phyloP scores from a whole-genome alignment of 2,888 invertebrate genomes.

The Hypselothyrea guttata region DNA sequence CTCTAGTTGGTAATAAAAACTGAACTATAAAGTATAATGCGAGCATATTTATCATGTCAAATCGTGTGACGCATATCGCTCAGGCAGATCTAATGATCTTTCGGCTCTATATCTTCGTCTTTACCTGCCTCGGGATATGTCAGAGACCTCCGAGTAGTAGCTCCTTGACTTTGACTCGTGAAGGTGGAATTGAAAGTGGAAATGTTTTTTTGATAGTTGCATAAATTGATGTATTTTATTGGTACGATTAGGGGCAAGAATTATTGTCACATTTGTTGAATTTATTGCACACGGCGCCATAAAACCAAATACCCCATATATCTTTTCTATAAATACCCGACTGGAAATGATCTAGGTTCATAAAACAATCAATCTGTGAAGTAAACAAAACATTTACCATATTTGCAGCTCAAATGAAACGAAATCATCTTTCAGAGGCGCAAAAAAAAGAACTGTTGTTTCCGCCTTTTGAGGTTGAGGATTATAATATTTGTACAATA shows the following conservation, averaged over 20 bases:
- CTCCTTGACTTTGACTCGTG: constrained; percentile 67
- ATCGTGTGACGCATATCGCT: constrained; percentile 65
- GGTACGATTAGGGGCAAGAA: constrained; percentile 27
- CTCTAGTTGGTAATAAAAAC: constrained; percentile 53
- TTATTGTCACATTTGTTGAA: constrained; percentile 46
- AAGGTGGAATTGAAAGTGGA: constrained; percentile 27
- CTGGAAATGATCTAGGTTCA: constrained; percentile 16
- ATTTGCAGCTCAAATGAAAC: too few species aligned
- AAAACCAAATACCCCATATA: constrained; percentile 4
- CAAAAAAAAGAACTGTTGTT: constrained; percentile 11
- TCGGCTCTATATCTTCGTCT: background rate
- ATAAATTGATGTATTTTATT: constrained; percentile 35
- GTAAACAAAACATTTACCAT: constrained; percentile 52
- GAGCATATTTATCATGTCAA: constrained; percentile 67
- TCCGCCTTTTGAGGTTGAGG: constrained; percentile 21
- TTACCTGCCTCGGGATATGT: constrained; percentile 1
- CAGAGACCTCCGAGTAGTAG: constrained; percentile 9
- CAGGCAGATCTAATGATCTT: constrained; percentile 44
- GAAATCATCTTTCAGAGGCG: too few species aligned
- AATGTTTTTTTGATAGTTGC: constrained; percentile 33
- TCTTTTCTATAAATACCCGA: constrained; percentile 20
- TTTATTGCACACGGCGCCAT: constrained; percentile 73
- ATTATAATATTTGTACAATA: constrained; percentile 12
- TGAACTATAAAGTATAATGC: constrained; percentile 53
- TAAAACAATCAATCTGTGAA: constrained; percentile 61